Evolutionary conservation across 2,888 invertebrate genomes (phyloP), one percentile per base, ranked within the genome.

Genomic region (Chydorus sphaericus): DNA sequence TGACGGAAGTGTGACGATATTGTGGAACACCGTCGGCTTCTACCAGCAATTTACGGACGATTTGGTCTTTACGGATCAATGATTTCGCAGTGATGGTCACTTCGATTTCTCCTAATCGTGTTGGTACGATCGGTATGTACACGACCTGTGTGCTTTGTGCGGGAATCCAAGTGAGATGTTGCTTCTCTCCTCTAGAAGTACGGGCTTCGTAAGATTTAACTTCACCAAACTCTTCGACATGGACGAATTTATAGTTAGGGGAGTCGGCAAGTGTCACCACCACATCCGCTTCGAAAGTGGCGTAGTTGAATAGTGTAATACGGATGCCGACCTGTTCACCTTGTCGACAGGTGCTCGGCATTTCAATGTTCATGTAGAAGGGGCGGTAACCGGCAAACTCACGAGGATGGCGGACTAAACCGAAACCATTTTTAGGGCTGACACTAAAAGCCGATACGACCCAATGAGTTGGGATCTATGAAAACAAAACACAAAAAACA

Each of bases 241-340:
- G 91, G 29, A 91, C 85, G 66, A 89, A 91, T 71, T 88, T 85
- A 69, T 92, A 93, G 67, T 91, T 83, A 0, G 77, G 78, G 18
- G 91, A 91, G 51, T 82, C 82, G 50, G 81, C 78, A 29, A 94
- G 73, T n/a, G 90, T 87, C 0, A 96, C 85, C 0, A 86, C 83
- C 0, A 87, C 88, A 69, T 90, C 89, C 57, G 91, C 80, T 60
- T 83, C 78, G 60, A 80, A 80, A 50, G 79, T 79, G 83, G 89
- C 85, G 71, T 93, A 93, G 74, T 96, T 96, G 72, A 96, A 94
- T 7, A 96, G 85, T 0, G 87, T 85, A 0, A 93, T 88, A 29
- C 94, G 77, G 30, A 96, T 78, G 10, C 94, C 94, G 33, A 96
- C 78, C 71, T 94, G 93, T 71, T 96, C 94, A 4, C 94, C 94